phyloP scores from a whole-genome alignment of 2,888 invertebrate species.

The Pecten maximus region DNA sequence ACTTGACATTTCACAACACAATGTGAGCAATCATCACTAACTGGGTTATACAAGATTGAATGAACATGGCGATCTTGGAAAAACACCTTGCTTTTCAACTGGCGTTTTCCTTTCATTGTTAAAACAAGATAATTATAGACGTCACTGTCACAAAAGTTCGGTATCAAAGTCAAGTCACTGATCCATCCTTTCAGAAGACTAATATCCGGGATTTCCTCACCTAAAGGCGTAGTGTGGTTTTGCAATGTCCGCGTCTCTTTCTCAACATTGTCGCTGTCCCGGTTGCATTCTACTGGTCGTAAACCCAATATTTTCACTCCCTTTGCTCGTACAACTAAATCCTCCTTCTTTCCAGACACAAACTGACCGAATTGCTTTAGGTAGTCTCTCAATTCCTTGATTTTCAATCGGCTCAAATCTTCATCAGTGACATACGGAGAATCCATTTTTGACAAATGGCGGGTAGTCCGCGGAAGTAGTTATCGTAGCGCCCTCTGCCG shows the following conservation, averaged over 20 bases:
- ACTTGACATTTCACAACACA: conserved; percentile 47
- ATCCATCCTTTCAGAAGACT: neutral
- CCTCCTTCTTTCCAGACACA: neutral
- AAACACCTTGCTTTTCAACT: conserved; percentile 36
- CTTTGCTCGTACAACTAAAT: neutral
- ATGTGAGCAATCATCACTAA: conserved; percentile 37
- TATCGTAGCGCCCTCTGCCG: too few species aligned
- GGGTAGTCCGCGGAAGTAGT: too few species aligned
- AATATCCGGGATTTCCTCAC: conserved; percentile 17
- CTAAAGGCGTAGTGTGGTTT: conserved; percentile 21
- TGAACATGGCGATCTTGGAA: conserved; percentile 45
- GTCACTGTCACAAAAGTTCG: conserved; percentile 43
- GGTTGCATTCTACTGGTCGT: too few species aligned
- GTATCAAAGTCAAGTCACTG: conserved; percentile 24
- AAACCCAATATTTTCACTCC: neutral
- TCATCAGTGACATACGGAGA: too few species aligned
- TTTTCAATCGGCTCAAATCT: neutral
- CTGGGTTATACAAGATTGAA: conserved; percentile 4
- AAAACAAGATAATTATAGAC: conserved; percentile 43
- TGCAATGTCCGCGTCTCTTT: too few species aligned
- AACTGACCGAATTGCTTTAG: neutral
- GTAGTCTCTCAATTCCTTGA: conserved; percentile 35
- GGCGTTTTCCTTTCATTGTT: conserved; percentile 31
- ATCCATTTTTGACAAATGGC: too few species aligned
- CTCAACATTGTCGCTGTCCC: too few species aligned